phyloP scores from a whole-genome alignment of 2,888 invertebrate species.

The Temnothorax rugatulus region DNA sequence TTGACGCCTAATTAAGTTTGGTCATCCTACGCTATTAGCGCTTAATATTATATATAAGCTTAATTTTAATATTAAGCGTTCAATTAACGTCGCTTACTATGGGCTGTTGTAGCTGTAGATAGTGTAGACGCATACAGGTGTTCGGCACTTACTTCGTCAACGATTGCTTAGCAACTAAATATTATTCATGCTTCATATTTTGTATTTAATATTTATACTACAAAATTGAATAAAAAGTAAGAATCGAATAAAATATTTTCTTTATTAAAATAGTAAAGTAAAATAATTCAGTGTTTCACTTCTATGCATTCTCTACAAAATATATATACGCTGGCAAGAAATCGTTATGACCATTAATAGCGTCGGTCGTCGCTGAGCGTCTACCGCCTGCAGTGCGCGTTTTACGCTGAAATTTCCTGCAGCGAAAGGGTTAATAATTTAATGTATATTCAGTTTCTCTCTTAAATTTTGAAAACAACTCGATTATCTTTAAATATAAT shows the following conservation, averaged over 20 bases:
- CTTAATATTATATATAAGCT: not conserved
- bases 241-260: not conserved
- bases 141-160: not conserved
- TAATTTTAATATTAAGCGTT: not conserved
- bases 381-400: not conserved
- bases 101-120: no score
- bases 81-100: not conserved
- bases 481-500: conserved; percentile 18
- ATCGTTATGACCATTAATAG: not conserved
- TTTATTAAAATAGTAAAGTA: not conserved
- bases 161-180: not conserved
- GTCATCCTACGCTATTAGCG: no score
- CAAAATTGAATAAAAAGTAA: not conserved
- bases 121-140: no score
- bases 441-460: not conserved
- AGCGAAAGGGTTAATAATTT: not conserved
- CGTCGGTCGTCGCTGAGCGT: not conserved
- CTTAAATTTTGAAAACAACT: not conserved
- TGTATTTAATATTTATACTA: not conserved
- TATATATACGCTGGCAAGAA: not conserved
- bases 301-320: not conserved
- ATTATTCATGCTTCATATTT: not conserved
- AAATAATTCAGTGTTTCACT: not conserved
- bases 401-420: not conserved
- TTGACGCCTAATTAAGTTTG: not conserved